A percentile compares a stretch with the other conserved stretches of the same genome.
phyloP scores from a whole-genome alignment of 2,797 vertebrate species.

The Scarus forsteni region DNA sequence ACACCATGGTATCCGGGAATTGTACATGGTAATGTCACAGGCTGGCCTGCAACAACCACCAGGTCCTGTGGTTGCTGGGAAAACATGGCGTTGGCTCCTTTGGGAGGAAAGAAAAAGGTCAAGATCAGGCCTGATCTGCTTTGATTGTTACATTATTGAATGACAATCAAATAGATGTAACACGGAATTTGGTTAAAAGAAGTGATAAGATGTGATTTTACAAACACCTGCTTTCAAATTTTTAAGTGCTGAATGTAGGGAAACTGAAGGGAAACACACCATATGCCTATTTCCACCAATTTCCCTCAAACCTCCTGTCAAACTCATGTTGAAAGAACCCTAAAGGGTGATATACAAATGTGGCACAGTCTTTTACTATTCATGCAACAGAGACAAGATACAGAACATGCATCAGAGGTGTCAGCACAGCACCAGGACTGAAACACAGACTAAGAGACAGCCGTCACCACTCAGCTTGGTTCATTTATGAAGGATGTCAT shows the following conservation, averaged over 20 bases:
- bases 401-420: constrained; percentile 45
- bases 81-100: constrained; percentile 91
- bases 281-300: constrained; percentile 54
- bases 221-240: constrained; percentile 34
- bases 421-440: constrained; percentile 41
- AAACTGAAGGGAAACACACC: constrained; percentile 29
- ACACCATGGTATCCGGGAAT: constrained; percentile 95
- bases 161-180: constrained; percentile 5
- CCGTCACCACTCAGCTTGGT: constrained; percentile 64
- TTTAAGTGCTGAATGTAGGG: constrained; percentile 17
- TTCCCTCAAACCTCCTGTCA: constrained; percentile 61
- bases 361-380: constrained; percentile 55
- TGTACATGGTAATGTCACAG: constrained; percentile 92
- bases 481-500: constrained; percentile 72
- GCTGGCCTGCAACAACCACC: constrained; percentile 95
- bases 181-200: constrained; percentile 13
- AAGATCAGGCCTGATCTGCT: constrained; percentile 4
- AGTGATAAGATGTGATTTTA: constrained; percentile 5
- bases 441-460: constrained; percentile 61
- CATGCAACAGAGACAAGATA: constrained; percentile 48
- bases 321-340: constrained; percentile 35
- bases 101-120: constrained; percentile 5
- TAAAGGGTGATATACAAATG: constrained; percentile 48
- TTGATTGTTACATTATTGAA: neutral
- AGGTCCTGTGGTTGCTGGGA: constrained; percentile 98